A percentile compares a stretch with the other conserved stretches of the same genome.
phyloP scores from a whole-genome alignment of 2,797 vertebrate genomes.

The Gadopsis bispinosus region DNA sequence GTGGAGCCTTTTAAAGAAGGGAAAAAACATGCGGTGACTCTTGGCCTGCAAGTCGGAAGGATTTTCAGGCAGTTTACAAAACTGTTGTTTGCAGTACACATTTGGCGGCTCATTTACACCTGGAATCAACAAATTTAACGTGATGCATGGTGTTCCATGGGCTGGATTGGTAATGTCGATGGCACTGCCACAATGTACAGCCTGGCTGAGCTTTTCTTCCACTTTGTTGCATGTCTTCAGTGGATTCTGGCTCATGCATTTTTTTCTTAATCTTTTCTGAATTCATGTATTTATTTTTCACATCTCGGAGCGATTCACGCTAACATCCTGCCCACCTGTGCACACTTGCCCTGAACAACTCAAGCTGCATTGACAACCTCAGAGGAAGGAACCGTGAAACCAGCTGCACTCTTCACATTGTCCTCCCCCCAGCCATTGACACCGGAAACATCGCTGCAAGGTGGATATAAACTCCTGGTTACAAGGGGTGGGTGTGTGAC shows the following conservation, averaged over 20 bases:
- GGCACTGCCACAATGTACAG: background rate
- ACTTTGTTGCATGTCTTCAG: background rate
- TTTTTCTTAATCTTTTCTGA: too few relatives aligned
- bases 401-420: background rate
- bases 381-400: background rate
- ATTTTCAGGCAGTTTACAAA: constrained; percentile 28
- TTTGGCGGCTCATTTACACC: constrained; percentile 21
- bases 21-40: constrained; percentile 22
- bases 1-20: background rate
- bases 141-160: background rate
- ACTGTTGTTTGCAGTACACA: constrained; percentile 19
- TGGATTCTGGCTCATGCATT: background rate
- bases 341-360: background rate
- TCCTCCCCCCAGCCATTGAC: background rate
- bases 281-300: background rate
- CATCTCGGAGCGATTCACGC: background rate
- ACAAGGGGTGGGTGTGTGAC: background rate
- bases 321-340: background rate
- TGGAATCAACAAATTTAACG: constrained; percentile 17
- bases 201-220: background rate
- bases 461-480: background rate
- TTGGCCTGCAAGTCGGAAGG: background rate
- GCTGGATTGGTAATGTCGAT: background rate
- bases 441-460: background rate
- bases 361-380: background rate